Conservation (phyloP, 2,797 vertebrate species). For the Gallinago nigripennis region DNA sequence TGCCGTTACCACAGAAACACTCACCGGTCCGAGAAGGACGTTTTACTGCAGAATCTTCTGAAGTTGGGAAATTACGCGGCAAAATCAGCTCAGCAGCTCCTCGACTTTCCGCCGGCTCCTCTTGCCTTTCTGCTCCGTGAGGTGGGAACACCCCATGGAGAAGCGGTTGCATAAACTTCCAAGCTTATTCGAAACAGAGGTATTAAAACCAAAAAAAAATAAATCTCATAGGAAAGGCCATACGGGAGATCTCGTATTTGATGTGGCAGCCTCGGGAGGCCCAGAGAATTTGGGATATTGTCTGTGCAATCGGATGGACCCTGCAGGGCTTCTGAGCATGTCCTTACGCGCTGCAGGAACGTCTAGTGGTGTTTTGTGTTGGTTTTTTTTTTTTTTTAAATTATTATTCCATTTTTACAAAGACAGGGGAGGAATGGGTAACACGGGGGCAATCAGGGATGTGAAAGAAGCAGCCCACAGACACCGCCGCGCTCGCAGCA, state of each 20-base stretch:
- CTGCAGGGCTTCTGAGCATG: rapidly evolving
- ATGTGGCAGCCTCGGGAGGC: background rate
- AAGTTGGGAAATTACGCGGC: background rate
- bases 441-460: background rate
- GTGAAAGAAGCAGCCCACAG: constrained; percentile 12
- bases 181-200: background rate
- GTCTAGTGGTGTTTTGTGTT: rapidly evolving
- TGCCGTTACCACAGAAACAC: background rate
- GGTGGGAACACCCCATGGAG: background rate
- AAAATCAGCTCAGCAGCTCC: background rate
- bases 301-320: background rate
- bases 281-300: background rate
- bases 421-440: background rate
- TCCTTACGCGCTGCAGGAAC: background rate
- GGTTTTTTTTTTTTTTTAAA: background rate
- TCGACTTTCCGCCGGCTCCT: background rate
- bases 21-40: background rate
- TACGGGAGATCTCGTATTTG: background rate
- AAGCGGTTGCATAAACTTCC: background rate
- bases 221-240: constrained; percentile 7
- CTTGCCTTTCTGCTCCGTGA: rapidly evolving
- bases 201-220: background rate
- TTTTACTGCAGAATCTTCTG: background rate
- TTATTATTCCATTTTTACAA: background rate
- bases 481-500: background rate